Percentiles rank a stretch among this genome's conserved stretches.
phyloP scores from a whole-genome alignment of 2,113 vertebrate species.

The Hydrolagus affinis region DNA sequence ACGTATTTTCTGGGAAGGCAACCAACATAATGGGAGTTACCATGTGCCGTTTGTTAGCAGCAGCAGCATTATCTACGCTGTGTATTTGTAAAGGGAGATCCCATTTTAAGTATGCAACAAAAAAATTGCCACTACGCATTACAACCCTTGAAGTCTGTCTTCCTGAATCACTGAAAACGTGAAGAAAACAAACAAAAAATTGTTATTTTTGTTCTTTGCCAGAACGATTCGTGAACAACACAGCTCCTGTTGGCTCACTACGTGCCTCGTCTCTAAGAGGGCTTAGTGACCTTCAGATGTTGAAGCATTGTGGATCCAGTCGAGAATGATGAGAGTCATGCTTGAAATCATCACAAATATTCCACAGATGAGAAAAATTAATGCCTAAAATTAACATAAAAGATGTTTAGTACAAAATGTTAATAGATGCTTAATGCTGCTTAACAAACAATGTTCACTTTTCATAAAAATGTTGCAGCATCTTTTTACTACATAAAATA shows the following conservation, averaged over 20 bases:
- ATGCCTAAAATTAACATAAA: slow-evolving; percentile 59
- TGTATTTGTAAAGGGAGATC: too few species aligned
- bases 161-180: neutral
- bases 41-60: too few species aligned
- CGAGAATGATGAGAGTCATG: slow-evolving; percentile 80
- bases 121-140: too few species aligned
- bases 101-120: too few species aligned
- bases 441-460: neutral
- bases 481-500: neutral
- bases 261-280: slow-evolving; percentile 23
- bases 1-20: slow-evolving; percentile 10
- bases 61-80: too few species aligned
- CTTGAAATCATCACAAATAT: slow-evolving; percentile 79
- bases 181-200: neutral
- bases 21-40: too few species aligned
- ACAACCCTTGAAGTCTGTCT: neutral
- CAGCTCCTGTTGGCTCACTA: neutral
- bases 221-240: neutral
- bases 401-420: neutral
- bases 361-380: slow-evolving; percentile 70
- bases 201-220: neutral
- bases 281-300: slow-evolving; percentile 47
- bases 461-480: neutral
- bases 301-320: slow-evolving; percentile 66
- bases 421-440: neutral